phyloP scores from a whole-genome alignment of 30 jellyfish, hydroid and myxozoan genomes.

The Pseudorhiza aurosa region DNA sequence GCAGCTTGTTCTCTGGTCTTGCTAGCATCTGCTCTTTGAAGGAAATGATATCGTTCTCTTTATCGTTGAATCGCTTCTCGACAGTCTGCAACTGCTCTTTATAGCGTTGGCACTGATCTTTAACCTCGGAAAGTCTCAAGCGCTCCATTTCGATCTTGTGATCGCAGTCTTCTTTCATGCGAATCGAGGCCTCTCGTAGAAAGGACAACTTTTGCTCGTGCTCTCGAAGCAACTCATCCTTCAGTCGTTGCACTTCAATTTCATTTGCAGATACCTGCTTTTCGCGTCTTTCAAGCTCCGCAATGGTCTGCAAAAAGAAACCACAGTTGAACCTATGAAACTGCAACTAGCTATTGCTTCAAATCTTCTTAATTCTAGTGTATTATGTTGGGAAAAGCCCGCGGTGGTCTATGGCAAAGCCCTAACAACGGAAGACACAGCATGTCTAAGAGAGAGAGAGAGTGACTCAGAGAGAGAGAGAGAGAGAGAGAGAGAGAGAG shows the following conservation, averaged over 20 bases:
- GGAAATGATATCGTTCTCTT: constrained; percentile 74
- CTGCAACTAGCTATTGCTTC: no score
- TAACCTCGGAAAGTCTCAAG: constrained; percentile 45
- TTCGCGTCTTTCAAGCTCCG: constrained; percentile 83
- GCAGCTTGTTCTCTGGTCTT: constrained; percentile 91
- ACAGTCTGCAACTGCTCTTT: constrained; percentile 67
- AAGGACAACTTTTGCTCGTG: constrained; percentile 73
- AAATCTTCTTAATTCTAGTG: no score
- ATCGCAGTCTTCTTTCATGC: constrained; percentile 90
- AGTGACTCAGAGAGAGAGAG: no score
- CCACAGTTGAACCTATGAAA: no score
- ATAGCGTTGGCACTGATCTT: constrained; percentile 44
- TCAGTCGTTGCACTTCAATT: constrained; percentile 64
- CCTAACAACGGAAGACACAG: no score
- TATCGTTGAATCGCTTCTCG: constrained; percentile 72
- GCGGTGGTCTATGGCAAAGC: no score
- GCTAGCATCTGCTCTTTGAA: constrained; percentile 62
- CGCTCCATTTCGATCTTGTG: constrained; percentile 82
- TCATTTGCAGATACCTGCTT: constrained; percentile 73
- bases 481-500: no score
- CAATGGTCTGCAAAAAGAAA: constrained; percentile 56
- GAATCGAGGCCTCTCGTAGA: constrained; percentile 90
- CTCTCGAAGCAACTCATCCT: constrained; percentile 51
- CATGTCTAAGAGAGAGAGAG: no score
- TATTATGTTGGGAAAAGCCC: no score